These are phyloP conservation scores for Halcyon leucocephala DNA, from an alignment of 2,797 vertebrate species.

Conservation along the genomic window DNA sequence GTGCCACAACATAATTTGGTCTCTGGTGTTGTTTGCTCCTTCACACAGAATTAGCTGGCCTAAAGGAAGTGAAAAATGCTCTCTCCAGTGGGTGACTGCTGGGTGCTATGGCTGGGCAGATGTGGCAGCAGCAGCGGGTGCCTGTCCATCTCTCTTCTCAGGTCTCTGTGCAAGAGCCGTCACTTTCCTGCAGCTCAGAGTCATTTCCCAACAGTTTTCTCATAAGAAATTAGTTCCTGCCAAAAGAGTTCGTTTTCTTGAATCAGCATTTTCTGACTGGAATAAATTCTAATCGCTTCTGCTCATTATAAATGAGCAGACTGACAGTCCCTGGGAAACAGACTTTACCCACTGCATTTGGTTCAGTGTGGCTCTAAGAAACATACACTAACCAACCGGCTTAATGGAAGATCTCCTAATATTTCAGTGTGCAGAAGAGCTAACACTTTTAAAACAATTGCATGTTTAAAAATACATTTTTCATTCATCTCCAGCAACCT, in stretches of 20 bases:
- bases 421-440: neutral
- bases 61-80: neutral
- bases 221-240: neutral
- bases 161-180: neutral
- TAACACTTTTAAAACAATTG: slow-evolving; percentile 1
- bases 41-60: accelerated
- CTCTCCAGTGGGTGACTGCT: accelerated
- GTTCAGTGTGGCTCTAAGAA: neutral
- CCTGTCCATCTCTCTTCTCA: neutral
- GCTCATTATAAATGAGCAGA: neutral
- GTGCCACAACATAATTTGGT: neutral
- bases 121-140: accelerated
- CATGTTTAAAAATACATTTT: slow-evolving; percentile 32
- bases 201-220: neutral
- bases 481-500: neutral
- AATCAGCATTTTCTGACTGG: neutral
- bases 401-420: neutral
- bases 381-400: neutral
- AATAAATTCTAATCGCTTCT: neutral
- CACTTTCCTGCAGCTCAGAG: neutral
- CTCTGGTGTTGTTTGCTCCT: neutral
- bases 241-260: neutral
- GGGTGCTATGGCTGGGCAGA: neutral
- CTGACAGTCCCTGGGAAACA: neutral
- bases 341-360: neutral